phyloP scores from a whole-genome alignment of 1,140 invertebrate species.

The Heliothis subflexa region DNA sequence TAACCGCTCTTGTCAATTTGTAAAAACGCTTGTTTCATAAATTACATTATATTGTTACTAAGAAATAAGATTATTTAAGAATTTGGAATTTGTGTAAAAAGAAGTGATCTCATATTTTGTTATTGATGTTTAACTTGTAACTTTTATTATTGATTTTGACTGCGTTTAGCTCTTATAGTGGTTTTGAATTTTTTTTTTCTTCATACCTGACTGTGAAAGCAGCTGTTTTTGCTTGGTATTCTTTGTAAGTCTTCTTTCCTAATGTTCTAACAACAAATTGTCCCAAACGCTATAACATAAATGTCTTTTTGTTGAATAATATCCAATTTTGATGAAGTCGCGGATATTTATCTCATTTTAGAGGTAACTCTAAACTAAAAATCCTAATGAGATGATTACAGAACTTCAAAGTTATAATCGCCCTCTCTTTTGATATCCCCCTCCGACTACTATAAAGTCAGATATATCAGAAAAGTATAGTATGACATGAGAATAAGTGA shows the following conservation, averaged over 20 bases:
- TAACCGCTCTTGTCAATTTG: neutral
- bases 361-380: no score
- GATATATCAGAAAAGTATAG: neutral
- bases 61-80: constrained; percentile 3
- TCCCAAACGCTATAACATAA: no score
- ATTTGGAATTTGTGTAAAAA: neutral
- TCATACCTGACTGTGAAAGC: neutral
- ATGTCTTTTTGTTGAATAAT: no score
- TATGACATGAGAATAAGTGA: neutral
- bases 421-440: no score
- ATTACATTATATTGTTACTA: neutral
- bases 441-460: no score
- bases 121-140: constrained; percentile 8
- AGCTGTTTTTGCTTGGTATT: neutral
- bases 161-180: constrained; percentile 42
- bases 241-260: neutral
- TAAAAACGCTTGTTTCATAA: constrained; percentile 22
- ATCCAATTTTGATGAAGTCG: no score
- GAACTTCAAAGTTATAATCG: no score
- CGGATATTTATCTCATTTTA: no score
- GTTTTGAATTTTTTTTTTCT: neutral
- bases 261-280: neutral
- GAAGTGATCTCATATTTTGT: constrained; percentile 10
- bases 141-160: constrained; percentile 31
- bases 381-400: no score